These are phyloP conservation scores for Valencia hispanica DNA, from an alignment of 2,797 vertebrate genomes.

Conservation along the genomic window DNA sequence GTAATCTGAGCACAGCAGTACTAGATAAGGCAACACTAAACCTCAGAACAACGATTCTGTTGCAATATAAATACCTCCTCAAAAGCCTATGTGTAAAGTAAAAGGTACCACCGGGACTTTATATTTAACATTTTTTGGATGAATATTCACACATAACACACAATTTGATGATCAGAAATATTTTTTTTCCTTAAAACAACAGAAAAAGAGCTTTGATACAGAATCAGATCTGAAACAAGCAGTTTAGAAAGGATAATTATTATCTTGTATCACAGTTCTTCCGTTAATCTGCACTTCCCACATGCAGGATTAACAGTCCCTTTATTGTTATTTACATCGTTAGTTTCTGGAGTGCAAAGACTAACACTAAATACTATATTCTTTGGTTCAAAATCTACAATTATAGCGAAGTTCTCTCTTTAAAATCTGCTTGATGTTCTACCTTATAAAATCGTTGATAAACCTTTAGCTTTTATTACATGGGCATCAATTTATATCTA, in stretches of 20 bases:
- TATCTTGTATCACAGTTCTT: conserved; percentile 21
- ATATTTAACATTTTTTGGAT: conserved; percentile 29
- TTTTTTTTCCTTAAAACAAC: conserved; percentile 27
- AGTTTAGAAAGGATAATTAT: conserved; percentile 24
- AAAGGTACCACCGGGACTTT: conserved; percentile 6
- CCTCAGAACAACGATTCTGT: conserved; percentile 48
- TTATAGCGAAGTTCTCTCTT: conserved; percentile 54
- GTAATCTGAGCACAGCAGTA: conserved; percentile 44
- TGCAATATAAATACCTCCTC: conserved; percentile 66
- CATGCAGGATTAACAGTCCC: conserved; percentile 32
- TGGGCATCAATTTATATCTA: conserved; percentile 29
- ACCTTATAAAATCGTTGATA: conserved; percentile 59
- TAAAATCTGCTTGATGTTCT: conserved; percentile 35
- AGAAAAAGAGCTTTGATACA: conserved; percentile 24
- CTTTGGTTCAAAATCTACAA: conserved; percentile 78
- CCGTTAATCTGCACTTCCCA: conserved; percentile 29
- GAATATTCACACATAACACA: conserved; percentile 37
- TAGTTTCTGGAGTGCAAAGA: conserved; percentile 62
- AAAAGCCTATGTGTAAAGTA: conserved; percentile 35
- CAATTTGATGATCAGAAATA: conserved; percentile 21
- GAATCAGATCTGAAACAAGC: conserved; percentile 31
- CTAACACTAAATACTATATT: conserved; percentile 59
- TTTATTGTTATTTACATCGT: conserved; percentile 59
- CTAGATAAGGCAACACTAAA: conserved; percentile 34
- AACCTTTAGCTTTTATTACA: conserved; percentile 42